phyloP scores from a whole-genome alignment of 2,113 vertebrate genomes.

The Todiramphus chloris region DNA sequence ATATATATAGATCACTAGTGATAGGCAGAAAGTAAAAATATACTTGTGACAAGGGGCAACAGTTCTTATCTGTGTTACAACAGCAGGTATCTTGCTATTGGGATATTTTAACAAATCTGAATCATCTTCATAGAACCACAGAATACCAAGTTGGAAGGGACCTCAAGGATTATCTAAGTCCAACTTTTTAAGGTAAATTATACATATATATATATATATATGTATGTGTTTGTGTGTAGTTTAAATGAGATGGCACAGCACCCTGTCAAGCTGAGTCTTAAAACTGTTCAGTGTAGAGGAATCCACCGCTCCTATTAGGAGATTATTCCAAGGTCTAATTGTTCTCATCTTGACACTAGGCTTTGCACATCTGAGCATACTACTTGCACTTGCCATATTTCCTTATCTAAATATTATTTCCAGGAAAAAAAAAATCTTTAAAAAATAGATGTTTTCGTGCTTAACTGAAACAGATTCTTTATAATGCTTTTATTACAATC shows the following conservation, averaged over 20 bases:
- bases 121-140: neutral
- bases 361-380: neutral
- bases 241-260: no score
- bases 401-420: neutral
- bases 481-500: neutral
- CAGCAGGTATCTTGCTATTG: neutral
- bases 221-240: no score
- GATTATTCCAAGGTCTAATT: no score
- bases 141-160: no score
- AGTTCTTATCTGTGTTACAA: neutral
- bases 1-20: no score
- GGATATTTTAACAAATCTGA: neutral
- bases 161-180: no score
- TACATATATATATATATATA: no score
- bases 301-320: no score
- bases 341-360: neutral
- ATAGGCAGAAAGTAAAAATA: neutral
- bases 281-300: no score
- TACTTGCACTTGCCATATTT: neutral
- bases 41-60: neutral
- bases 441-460: neutral
- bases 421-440: neutral
- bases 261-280: no score
- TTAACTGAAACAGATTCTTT: neutral
- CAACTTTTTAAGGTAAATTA: no score